Base-by-base conservation (phyloP, 2,113 vertebrate species). In the Dunckerocampus dactyliophorus region DNA sequence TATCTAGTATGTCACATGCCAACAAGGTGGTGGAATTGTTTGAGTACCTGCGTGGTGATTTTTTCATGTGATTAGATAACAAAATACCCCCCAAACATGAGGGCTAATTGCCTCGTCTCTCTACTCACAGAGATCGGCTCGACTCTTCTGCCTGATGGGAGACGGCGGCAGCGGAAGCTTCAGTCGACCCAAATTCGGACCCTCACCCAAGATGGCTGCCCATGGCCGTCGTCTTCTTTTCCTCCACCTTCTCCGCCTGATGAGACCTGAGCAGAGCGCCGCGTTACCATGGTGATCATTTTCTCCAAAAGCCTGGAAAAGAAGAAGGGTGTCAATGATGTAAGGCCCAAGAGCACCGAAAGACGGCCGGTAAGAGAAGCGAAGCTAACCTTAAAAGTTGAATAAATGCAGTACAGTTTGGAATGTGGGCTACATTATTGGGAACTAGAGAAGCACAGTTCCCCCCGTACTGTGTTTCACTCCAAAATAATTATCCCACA, bases 211-310 rank as follows among this genome's bases (percentile, higher is more conserved):
- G 45, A 88, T 88, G 85, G 81, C 85, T 73, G 73, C 73, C 48
- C 2, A 28, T 61, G 39, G 73, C 71, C 81, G 79, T 77, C 59
- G 80, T 54, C 76, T 19, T 24, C 24, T 56, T 17, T 6, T 39
- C n/a, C 4, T 19, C 53, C 49, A 13, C n/a, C n/a, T n/a, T 51
- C 37, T 79, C 67, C 67, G 78, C 65, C 68, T 59, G 14, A 71
- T 72, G 53, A 58, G 62, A 75, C 54, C 60, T 64, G 85, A 84
- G 72, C 77, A 63, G 71, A 81, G 76, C 81, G 60, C 61, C 48
- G 46, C 59, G 67, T 70, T 89, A 92, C 90, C 89, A 93, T 94
- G 93, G 92, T 94, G 92, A 94, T 93, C 85, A 89, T 93, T 86
- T 89, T 91, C 84, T 89, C 91, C 76, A 92, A 92, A 92, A 89